These are phyloP conservation scores for Luehdorfia chinensis DNA, from an alignment of 1,140 invertebrate genomes.

Conservation along the genomic window DNA sequence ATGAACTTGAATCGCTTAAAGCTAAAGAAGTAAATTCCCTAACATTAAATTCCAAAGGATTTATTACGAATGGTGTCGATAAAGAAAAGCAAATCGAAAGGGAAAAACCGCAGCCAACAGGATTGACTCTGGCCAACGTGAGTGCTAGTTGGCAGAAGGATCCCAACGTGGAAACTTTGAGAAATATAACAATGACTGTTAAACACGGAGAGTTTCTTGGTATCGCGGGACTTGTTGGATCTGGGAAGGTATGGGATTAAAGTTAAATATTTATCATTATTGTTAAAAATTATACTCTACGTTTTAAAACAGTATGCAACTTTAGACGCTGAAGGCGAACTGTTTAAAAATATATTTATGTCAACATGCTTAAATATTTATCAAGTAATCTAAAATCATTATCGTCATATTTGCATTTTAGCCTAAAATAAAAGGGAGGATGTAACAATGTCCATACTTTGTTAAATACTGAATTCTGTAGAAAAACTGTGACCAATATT, in stretches of 20 bases:
- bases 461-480: no score
- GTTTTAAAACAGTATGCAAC: no score
- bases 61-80: slow-evolving; percentile 45
- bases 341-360: no score
- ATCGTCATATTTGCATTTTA: no score
- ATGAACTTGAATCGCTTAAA: slow-evolving; percentile 64
- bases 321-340: no score
- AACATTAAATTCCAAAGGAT: slow-evolving; percentile 33
- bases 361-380: no score
- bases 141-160: slow-evolving; percentile 80
- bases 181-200: slow-evolving; percentile 79
- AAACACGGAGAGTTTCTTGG: slow-evolving; percentile 82
- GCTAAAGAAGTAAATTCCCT: slow-evolving; percentile 30
- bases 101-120: slow-evolving; percentile 39
- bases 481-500: no score
- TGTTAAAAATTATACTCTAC: no score
- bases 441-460: no score
- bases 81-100: slow-evolving; percentile 37
- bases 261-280: no score
- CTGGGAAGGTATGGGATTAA: slow-evolving; percentile 90
- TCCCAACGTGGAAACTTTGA: slow-evolving; percentile 79
- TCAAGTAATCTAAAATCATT: no score
- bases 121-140: slow-evolving; percentile 73
- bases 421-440: no score
- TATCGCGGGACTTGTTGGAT: slow-evolving; percentile 87